Percentiles rank a stretch among this genome's conserved stretches.
Evolutionary conservation across 2,888 invertebrate genomes (phyloP).

Genomic region (Aphodius granarius): DNA sequence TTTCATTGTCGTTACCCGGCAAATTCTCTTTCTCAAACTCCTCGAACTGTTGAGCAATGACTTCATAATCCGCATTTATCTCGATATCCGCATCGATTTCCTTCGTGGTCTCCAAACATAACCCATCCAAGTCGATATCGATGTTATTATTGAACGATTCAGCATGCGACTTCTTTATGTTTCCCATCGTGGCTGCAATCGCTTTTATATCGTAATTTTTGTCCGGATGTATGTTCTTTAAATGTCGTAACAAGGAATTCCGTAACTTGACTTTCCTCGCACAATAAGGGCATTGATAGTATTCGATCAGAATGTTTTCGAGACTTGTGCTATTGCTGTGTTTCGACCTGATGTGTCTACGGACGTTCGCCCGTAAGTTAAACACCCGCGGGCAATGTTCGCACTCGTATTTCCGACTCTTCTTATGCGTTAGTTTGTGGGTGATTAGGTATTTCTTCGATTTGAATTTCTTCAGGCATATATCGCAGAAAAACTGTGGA

Average conservation of each 20-base stretch:
- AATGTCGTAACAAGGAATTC: constrained; percentile 48
- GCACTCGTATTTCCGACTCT: constrained; percentile 38
- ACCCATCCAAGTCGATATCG: background rate
- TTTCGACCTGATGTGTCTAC: constrained; percentile 35
- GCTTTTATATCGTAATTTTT: constrained; percentile 11
- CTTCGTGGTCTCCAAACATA: background rate
- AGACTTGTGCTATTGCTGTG: constrained; percentile 25
- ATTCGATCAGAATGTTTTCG: constrained; percentile 25
- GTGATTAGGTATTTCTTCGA: constrained; percentile 33
- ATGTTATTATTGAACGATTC: background rate
- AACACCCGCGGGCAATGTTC: constrained; percentile 35
- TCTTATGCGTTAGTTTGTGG: constrained; percentile 37
- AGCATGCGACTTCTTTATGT: background rate
- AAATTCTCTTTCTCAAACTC: background rate
- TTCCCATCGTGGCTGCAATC: background rate
- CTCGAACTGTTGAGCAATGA: background rate
- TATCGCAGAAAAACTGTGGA: constrained; percentile 27
- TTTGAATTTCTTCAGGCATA: constrained; percentile 36
- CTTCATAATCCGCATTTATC: background rate
- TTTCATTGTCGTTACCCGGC: constrained; percentile 14
- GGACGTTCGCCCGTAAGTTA: constrained; percentile 32
- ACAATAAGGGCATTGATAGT: constrained; percentile 46
- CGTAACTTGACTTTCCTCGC: constrained; percentile 45
- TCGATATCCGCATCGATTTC: background rate
- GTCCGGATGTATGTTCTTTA: constrained; percentile 44